Conservation (phyloP, 2,797 vertebrate species). For the Nannoperca obscura region DNA sequence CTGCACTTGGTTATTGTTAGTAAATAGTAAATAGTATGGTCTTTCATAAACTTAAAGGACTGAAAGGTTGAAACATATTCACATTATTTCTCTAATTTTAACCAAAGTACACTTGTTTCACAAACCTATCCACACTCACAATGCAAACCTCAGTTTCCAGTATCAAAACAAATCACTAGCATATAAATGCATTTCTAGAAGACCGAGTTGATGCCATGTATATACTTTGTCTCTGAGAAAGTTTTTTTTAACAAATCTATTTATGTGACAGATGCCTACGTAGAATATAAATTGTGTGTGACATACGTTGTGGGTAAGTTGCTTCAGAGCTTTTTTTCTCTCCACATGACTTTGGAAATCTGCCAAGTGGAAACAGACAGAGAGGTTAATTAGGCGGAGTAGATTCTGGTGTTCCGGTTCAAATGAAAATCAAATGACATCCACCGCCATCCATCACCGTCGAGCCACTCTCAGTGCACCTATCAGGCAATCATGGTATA, state of each 20-base stretch:
- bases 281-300: constrained; percentile 48
- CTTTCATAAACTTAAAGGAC: not conserved
- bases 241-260: constrained; percentile 43
- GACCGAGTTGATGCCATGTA: not conserved
- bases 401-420: constrained; percentile 74
- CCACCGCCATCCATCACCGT: constrained; percentile 79
- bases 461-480: constrained; percentile 48
- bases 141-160: not conserved
- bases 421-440: constrained; percentile 80
- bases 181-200: not conserved
- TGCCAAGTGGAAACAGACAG: constrained; percentile 74
- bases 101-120: not conserved
- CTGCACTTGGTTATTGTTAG: not conserved
- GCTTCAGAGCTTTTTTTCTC: constrained; percentile 25
- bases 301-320: constrained; percentile 40
- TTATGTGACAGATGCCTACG: constrained; percentile 30
- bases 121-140: not conserved
- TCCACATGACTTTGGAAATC: constrained; percentile 55
- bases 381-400: constrained; percentile 82
- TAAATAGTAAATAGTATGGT: not conserved
- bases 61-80: not conserved
- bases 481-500: constrained; percentile 59
- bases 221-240: constrained; percentile 2
- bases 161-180: not conserved
- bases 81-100: not conserved